Base-by-base conservation (phyloP, 2,888 invertebrate genomes). In the Alloplasta piceator region DNA sequence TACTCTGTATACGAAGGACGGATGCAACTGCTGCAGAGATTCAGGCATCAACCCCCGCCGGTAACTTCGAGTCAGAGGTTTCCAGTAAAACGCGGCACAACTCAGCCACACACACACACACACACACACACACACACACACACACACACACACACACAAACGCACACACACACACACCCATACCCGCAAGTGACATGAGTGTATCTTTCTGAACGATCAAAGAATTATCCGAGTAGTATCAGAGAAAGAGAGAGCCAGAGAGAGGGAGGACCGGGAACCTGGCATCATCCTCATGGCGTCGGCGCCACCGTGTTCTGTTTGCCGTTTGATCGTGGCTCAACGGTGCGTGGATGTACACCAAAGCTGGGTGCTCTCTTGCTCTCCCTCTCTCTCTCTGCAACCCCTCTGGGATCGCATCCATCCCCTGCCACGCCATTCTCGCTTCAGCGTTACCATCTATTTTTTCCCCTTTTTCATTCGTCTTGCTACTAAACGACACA, bases 121-220 rank as follows among this genome's bases (percentile, higher is more conserved):
- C 52, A 38, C 6, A 36, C 41, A 56, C 48, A 63, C 26, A 61
- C 80, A 84, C 80, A 50, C 46, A 58, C 56, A 12, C 52, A 50
- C 39, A 16, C 26, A 55, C 48, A 26, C 52, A 38, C 6, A 36
- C 41, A 56, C 48, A 63, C 26, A 61, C 80, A 84, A n/a, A n/a
- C n/a, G n/a, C n/a, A n/a, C n/a, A n/a, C n/a, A n/a, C n/a, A n/a
- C n/a, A n/a, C n/a, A n/a, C n/a, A n/a, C n/a, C n/a, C n/a, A n/a
- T n/a, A n/a, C n/a, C n/a, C n/a, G n/a, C 80, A 14, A 5, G 4
- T 52, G 16, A n/a, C 82, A 26, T 26, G 26, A 85, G 86, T 85
- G 87, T 87, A 89, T 90, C 90, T 89, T 89, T 90, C 86, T 86
- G 86, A 87, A 86, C 88, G 90, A 91, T 91, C 90, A 91, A 91